Percentiles rank a stretch among this genome's conserved stretches.
Evolutionary conservation across 2,888 invertebrate species (phyloP).

Genomic region (Notodromas monacha): DNA sequence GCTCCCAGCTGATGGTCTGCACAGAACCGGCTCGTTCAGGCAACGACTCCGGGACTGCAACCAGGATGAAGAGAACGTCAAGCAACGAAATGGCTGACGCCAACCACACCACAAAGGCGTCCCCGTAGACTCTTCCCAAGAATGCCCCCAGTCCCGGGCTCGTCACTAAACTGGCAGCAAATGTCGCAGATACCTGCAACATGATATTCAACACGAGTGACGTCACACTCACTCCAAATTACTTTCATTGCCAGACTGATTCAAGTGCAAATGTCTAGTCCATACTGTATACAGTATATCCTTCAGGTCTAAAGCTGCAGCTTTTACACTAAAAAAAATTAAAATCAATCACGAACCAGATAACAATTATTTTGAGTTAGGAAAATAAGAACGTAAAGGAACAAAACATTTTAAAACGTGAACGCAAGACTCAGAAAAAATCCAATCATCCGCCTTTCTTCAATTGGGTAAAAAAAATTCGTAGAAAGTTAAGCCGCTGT

Average conservation of each 20-base stretch:
- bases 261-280: not conserved
- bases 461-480: too few relatives aligned
- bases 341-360: too few relatives aligned
- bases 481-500: too few relatives aligned
- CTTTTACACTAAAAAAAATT: too few relatives aligned
- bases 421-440: too few relatives aligned
- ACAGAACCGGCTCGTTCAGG: conserved; percentile 59
- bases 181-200: conserved; percentile 54
- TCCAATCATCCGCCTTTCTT: too few relatives aligned
- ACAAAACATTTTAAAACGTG: too few relatives aligned
- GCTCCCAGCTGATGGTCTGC: conserved; percentile 75
- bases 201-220: not conserved
- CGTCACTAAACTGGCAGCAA: conserved; percentile 94
- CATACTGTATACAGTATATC: too few relatives aligned
- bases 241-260: not conserved
- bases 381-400: too few relatives aligned
- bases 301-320: too few relatives aligned
- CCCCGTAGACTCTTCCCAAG: conserved; percentile 29
- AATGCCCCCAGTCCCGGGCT: conserved; percentile 74
- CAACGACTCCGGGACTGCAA: conserved; percentile 88
- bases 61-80: conserved; percentile 89
- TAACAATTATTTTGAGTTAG: too few relatives aligned
- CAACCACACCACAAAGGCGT: conserved; percentile 56
- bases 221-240: not conserved
- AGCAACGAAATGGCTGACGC: conserved; percentile 76